These are phyloP conservation scores for Agonopterix alstromeriana DNA, from an alignment of 2,888 invertebrate genomes.

Conservation along the genomic window DNA sequence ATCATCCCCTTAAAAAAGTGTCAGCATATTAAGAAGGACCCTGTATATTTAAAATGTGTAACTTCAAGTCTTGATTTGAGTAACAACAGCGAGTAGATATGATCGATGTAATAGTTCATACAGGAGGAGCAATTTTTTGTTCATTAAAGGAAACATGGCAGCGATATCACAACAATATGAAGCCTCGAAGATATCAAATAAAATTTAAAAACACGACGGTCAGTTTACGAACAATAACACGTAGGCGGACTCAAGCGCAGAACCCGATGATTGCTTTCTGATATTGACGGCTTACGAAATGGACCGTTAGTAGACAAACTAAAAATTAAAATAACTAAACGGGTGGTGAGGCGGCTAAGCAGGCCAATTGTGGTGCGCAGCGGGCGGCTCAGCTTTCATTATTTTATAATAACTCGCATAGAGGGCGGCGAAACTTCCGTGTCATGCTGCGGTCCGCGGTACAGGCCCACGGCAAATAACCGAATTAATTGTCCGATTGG, in stretches of 20 bases:
- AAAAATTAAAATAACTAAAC: constrained; percentile 76
- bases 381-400: constrained; percentile 73
- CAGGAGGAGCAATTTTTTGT: not conserved
- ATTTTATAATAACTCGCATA: constrained; percentile 73
- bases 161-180: not conserved
- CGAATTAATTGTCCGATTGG: constrained; percentile 68
- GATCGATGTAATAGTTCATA: not conserved
- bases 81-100: not conserved
- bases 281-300: constrained; percentile 56
- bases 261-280: constrained; percentile 37
- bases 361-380: constrained; percentile 72
- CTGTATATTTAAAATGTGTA: too few species aligned
- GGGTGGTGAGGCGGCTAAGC: constrained; percentile 66
- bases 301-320: constrained; percentile 72
- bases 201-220: constrained; percentile 11
- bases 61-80: not conserved
- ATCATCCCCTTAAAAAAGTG: too few species aligned
- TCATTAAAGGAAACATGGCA: not conserved
- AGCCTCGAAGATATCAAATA: constrained; percentile 6
- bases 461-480: constrained; percentile 46
- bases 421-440: constrained; percentile 57
- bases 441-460: constrained; percentile 54
- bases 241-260: constrained; percentile 49
- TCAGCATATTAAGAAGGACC: too few species aligned
- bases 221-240: constrained; percentile 14